Percentiles rank a stretch among this genome's conserved stretches.
phyloP scores from a whole-genome alignment of 2,113 vertebrate genomes.

The Anhinga rufa region DNA sequence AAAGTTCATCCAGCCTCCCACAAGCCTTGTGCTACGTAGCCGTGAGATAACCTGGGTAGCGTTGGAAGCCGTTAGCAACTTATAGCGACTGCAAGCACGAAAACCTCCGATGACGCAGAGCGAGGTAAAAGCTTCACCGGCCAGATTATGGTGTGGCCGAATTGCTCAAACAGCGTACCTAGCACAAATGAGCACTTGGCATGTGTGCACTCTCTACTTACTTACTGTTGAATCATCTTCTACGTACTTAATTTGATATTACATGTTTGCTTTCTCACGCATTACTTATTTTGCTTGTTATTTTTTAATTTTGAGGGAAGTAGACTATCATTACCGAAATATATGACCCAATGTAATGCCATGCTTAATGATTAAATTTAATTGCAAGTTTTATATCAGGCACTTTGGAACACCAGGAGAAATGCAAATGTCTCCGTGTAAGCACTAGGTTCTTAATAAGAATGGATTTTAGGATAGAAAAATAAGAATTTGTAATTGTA shows the following conservation, averaged over 20 bases:
- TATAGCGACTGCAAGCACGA: not conserved
- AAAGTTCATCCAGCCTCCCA: not conserved
- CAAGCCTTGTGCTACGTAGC: not conserved
- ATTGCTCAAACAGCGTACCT: not conserved
- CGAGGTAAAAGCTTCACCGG: not conserved
- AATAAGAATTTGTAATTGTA: not conserved
- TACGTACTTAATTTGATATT: not conserved
- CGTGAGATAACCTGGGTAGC: not conserved
- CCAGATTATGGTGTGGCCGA: not conserved
- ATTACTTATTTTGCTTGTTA: not conserved
- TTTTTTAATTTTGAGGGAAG: not conserved
- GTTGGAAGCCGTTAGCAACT: not conserved
- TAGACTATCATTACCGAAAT: not conserved
- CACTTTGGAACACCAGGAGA: not conserved
- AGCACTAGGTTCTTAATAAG: not conserved
- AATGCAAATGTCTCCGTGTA: not conserved
- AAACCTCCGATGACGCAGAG: not conserved
- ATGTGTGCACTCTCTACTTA: accelerated
- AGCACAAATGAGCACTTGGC: accelerated
- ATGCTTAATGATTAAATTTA: not conserved
- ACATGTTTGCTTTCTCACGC: not conserved
- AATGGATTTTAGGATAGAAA: not conserved
- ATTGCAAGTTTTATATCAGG: not conserved
- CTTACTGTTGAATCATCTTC: not conserved
- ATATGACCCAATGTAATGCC: not conserved